These are phyloP conservation scores for Bungarus multicinctus DNA, from an alignment of 2,113 vertebrate genomes.

Conservation along the genomic window DNA sequence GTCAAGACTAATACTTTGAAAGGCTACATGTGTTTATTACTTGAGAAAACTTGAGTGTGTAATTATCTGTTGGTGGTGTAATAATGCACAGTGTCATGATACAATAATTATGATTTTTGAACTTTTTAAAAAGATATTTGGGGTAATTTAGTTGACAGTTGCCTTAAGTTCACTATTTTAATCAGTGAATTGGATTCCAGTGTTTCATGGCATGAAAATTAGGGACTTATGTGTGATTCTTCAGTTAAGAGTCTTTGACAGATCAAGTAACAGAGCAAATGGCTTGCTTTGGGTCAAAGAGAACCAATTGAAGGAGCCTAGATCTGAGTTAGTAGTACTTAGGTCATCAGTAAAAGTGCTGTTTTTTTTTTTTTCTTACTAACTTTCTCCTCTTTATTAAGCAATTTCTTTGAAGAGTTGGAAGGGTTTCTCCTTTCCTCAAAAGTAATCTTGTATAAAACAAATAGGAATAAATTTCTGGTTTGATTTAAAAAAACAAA, in stretches of 20 bases:
- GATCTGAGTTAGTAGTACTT: slow-evolving; percentile 32
- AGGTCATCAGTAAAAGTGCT: slow-evolving; percentile 35
- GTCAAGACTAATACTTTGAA: slow-evolving; percentile 76
- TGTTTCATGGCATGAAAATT: slow-evolving; percentile 53
- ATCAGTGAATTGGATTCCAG: slow-evolving; percentile 65
- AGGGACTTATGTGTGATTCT: slow-evolving; percentile 21
- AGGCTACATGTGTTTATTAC: slow-evolving; percentile 74
- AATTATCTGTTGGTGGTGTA: slow-evolving; percentile 57
- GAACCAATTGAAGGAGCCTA: slow-evolving; percentile 28
- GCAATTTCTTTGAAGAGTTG: slow-evolving; percentile 31
- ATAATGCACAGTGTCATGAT: slow-evolving; percentile 53
- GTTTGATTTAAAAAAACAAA: slow-evolving; percentile 10
- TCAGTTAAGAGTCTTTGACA: slow-evolving; percentile 7
- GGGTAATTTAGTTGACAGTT: slow-evolving; percentile 62
- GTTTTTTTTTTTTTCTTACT: slow-evolving; percentile 1
- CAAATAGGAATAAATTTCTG: slow-evolving; percentile 51
- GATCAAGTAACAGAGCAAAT: slow-evolving; percentile 33
- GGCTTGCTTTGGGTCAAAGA: slow-evolving; percentile 25
- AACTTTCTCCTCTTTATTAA: slow-evolving; percentile 44
- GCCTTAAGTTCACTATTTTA: slow-evolving; percentile 64
- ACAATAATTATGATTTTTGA: slow-evolving; percentile 43
- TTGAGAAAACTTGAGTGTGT: slow-evolving; percentile 68
- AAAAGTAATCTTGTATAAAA: slow-evolving; percentile 21
- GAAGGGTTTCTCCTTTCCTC: neutral
- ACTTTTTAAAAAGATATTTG: slow-evolving; percentile 38